Base-by-base conservation (phyloP, 2,113 vertebrate genomes). In the Grallaria varia region DNA sequence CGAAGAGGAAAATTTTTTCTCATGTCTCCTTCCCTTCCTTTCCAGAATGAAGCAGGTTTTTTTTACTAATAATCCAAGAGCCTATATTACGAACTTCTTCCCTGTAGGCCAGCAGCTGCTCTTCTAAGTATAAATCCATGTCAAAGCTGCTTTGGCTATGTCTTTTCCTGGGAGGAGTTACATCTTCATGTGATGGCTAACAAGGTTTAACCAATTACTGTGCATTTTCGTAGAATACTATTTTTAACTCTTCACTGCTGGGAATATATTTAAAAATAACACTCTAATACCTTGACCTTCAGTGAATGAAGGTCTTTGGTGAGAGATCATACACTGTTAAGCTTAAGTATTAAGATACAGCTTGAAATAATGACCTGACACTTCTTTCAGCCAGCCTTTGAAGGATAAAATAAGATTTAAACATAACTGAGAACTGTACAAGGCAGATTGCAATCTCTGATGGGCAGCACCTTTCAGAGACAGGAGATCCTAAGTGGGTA, bases 181-280 rank as follows among this genome's bases (percentile, higher is more conserved):
- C 78, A 93, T 83, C 96, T 95, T 90, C 96, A 94, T 94, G 95
- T 94, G 96, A 96, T 94, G 95, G 86, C 91, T 97, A 95, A 95
- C 89, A 84, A 96, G 97, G 81, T 97, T 98, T 97, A 98, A 87
- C 94, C 94, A 97, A 98, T 97, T 98, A 96, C 90, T 87, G 87
- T 83, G 44, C 47, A 19, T 96, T 95, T 97, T 96, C 42, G 12
- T 85, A 85, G 89, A 91, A 95, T 95, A 62, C 96, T 98, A 97
- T 97, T 97, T 97, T 96, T 89, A 96, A 95, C 84, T 96, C 94
- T 93, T 97, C 44, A 60, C 62, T 74, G 83, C 86, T 87, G 83
- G 53, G 78, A 87, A 62, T 86, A 52, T 88, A 67, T 90, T 96
- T 98, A 97, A 97, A 97, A 97, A 98, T 98, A 98, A 90, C 89